Evolutionary conservation across 2,888 invertebrate genomes (phyloP).

Genomic region (Parasteatoda lunata): DNA sequence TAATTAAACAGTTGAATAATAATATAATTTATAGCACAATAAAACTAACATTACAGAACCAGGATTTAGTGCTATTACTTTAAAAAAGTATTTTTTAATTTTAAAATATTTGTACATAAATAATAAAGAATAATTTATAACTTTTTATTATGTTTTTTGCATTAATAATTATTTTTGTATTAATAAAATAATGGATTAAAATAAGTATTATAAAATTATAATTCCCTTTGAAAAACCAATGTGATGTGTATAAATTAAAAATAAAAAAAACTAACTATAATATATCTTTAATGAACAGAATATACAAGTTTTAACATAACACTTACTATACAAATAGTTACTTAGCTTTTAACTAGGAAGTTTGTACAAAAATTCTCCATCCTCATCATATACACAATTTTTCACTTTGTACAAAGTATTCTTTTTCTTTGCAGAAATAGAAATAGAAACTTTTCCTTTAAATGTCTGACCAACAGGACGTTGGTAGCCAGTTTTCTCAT

Average conservation of each 20-base stretch:
- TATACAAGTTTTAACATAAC: too few relatives aligned
- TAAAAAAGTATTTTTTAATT: background rate
- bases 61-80: background rate
- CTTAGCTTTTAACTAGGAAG: slow-evolving; percentile 8
- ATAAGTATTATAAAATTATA: too few relatives aligned
- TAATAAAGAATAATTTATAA: too few relatives aligned
- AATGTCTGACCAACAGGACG: slow-evolving; percentile 31
- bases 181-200: too few relatives aligned
- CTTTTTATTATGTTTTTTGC: too few relatives aligned
- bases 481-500: slow-evolving; percentile 40
- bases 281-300: too few relatives aligned
- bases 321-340: background rate
- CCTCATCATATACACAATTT: slow-evolving; percentile 47
- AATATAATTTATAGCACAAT: too few relatives aligned
- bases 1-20: too few relatives aligned
- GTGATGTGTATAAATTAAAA: background rate
- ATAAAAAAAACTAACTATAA: background rate
- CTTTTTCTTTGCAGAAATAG: slow-evolving; percentile 4
- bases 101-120: background rate
- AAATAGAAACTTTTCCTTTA: slow-evolving; percentile 26
- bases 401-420: slow-evolving; percentile 17
- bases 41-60: too few relatives aligned
- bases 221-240: too few relatives aligned
- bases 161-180: too few relatives aligned
- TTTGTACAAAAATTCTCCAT: slow-evolving; percentile 62